Evolutionary conservation across 2,113 vertebrate species (phyloP), one percentile per base, ranked within the genome.

Genomic region (Bubo blakistoni): DNA sequence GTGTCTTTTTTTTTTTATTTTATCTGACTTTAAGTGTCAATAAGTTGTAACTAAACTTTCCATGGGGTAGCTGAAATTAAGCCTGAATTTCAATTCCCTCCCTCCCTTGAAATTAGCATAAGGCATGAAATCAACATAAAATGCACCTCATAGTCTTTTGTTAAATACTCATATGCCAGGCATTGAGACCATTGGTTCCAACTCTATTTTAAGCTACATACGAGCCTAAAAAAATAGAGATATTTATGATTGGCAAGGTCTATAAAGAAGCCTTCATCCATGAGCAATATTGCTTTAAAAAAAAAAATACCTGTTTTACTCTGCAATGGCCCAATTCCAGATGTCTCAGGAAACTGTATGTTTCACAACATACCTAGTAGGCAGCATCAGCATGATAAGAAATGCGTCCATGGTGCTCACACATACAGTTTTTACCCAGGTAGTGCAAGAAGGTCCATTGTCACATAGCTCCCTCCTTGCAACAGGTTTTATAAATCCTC

Each of bases 351-450:
- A 44, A 71, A 49, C 7, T 15, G 3, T 8, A 14, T 3, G 19
- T 77, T 63, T 87, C 42, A 51, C 52, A 59, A 7, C 8, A 30
- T 2, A 30, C 66, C 40, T 44, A 5, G 13, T 21, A 12, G 13
- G 30, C 11, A 15, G 40, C 86, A 78, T 22, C 59, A 42, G 1
- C 1, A 0, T 1, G 9, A 5, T 6, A 22, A 58, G 47, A 67
- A 86, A 44, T 0, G 0, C 1, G 20, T 27, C 24, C 5, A 0
- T 6, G 19, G 71, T 57, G 26, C 11, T 62, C 80, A 26, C 1
- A 44, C 21, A 1, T 9, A 8, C 42, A 47, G 12, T 21, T 71
- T 83, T 63, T 10, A 58, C 34, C 52, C 30, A 65, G 47, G 8
- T 3, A 29, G 25, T 12, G 24, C 40, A 42, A 36, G n/a, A 57